Evolutionary conservation across 2,888 invertebrate genomes (phyloP).

Genomic region (Mesorhabditis belari): DNA sequence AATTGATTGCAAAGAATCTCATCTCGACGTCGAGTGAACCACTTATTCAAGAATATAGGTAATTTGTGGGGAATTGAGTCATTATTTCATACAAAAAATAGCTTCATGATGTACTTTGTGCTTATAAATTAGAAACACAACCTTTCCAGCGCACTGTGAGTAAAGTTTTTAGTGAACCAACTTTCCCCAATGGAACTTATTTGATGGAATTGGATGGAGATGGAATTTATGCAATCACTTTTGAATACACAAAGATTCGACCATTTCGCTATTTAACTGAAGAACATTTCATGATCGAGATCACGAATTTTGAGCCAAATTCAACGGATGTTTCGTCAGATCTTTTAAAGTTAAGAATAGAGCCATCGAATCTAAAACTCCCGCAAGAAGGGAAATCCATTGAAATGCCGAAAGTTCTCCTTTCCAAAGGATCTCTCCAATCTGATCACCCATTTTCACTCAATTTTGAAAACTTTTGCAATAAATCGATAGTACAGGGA

Average conservation of each 20-base stretch:
- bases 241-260: conserved; percentile 42
- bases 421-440: conserved; percentile 11
- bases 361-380: conserved; percentile 6
- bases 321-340: conserved; percentile 11
- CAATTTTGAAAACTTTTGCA: conserved; percentile 42
- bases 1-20: conserved; percentile 14
- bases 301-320: conserved; percentile 3
- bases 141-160: too few species aligned
- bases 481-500: conserved; percentile 5
- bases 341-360: neutral
- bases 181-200: conserved; percentile 29
- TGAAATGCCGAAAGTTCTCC: conserved; percentile 14
- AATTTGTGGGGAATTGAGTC: neutral
- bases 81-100: too few species aligned
- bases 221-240: conserved; percentile 43
- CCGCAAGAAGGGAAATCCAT: neutral
- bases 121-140: too few species aligned
- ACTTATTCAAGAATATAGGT: neutral
- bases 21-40: conserved; percentile 14
- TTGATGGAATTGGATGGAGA: conserved; percentile 36
- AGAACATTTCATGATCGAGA: conserved; percentile 29
- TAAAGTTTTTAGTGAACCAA: conserved; percentile 23
- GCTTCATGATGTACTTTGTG: too few species aligned
- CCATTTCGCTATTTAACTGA: conserved; percentile 35
- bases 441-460: conserved; percentile 22